Percentiles rank a stretch among this genome's conserved stretches.
These are phyloP conservation scores for Parazoanthus atlanticus DNA, from an alignment of 92 coral and sea anemone genomes.

Conservation along the genomic window DNA sequence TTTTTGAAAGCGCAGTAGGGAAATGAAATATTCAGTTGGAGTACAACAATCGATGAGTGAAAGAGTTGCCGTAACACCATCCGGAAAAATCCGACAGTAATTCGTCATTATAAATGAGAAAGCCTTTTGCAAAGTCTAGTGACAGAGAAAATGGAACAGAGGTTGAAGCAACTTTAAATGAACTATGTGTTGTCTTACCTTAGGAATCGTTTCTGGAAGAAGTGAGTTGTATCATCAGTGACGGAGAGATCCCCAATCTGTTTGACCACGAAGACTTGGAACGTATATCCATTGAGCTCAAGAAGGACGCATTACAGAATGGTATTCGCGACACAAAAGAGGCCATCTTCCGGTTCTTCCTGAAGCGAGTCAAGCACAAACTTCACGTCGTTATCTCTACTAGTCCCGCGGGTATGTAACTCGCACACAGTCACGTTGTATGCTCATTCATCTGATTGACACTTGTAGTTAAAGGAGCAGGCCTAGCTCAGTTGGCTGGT, in stretches of 20 bases:
- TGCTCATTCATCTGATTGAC: neutral
- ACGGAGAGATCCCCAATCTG: conserved; percentile 76
- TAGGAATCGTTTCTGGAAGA: conserved; percentile 94
- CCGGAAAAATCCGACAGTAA: no score
- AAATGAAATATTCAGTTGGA: no score
- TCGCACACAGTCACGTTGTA: neutral
- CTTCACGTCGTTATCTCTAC: conserved; percentile 89
- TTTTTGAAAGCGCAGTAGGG: no score
- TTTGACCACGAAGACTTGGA: conserved; percentile 89
- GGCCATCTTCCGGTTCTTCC: conserved; percentile 84
- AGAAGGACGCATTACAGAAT: conserved; percentile 62
- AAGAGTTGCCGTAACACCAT: no score
- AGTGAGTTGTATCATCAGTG: conserved; percentile 76
- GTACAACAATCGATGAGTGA: no score
- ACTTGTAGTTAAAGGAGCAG: neutral
- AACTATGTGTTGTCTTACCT: neutral
- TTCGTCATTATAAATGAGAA: no score
- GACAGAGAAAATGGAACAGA: neutral
- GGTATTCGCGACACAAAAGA: conserved; percentile 82
- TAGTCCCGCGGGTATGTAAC: conserved; percentile 80
- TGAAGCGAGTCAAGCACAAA: conserved; percentile 79
- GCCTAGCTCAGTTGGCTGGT: no score
- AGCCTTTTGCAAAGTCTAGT: neutral
- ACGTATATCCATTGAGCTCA: conserved; percentile 71
- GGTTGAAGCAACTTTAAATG: no score